Conservation (phyloP, 1,140 invertebrate species). For the Drosophila insularis region DNA sequence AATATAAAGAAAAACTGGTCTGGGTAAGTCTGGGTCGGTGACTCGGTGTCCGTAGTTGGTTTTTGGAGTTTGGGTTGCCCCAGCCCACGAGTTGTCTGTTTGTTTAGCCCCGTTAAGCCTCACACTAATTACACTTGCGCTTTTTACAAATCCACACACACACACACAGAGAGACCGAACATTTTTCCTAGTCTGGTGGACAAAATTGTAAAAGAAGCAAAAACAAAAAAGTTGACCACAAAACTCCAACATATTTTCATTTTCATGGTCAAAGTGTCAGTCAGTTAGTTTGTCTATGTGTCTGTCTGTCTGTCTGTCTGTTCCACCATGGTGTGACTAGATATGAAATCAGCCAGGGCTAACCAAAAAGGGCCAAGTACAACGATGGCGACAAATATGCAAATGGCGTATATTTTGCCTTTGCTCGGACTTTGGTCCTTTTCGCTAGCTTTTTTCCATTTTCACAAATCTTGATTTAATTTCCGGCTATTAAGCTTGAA, state of each 20-base stretch:
- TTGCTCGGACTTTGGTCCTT: constrained; percentile 1
- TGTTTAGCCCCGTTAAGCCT: constrained; percentile 72
- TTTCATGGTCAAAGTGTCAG: constrained; percentile 71
- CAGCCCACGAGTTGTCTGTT: constrained; percentile 55
- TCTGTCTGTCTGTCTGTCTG: constrained; percentile 24
- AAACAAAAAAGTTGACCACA: neutral
- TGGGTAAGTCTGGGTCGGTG: constrained; percentile 17
- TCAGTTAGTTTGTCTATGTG: too few relatives aligned
- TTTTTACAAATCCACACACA: constrained; percentile 68
- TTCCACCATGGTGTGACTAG: neutral
- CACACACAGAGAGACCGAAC: constrained; percentile 28
- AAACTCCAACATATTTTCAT: constrained; percentile 71
- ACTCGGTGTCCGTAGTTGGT: neutral
- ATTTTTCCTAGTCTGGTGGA: constrained; percentile 68
- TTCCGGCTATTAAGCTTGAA: constrained; percentile 68
- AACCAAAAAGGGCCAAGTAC: neutral
- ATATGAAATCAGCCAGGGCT: neutral
- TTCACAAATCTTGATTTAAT: constrained; percentile 76
- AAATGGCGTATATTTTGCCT: constrained; percentile 46
- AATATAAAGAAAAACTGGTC: constrained; percentile 40
- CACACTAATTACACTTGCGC: constrained; percentile 79
- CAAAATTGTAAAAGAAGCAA: constrained; percentile 13
- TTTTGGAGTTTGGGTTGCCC: constrained; percentile 13
- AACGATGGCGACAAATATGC: constrained; percentile 56
- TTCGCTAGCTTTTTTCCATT: constrained; percentile 17